Conservation (phyloP, 2,797 vertebrate species). For the Lacerta viridis region DNA sequence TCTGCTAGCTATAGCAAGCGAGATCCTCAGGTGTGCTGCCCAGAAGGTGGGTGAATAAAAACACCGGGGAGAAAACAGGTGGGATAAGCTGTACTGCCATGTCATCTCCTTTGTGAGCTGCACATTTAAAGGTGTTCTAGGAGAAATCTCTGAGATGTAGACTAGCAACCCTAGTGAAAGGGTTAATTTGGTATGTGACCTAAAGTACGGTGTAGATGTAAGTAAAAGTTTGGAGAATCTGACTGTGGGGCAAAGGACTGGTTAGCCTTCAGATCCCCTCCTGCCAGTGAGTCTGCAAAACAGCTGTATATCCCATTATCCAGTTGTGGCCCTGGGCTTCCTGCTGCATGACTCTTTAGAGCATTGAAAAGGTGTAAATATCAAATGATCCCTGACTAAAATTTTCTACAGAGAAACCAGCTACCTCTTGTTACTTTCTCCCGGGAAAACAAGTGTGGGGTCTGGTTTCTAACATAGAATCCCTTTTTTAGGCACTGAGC, state of each 20-base stretch:
- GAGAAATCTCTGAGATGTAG: background rate
- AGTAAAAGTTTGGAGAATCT: background rate
- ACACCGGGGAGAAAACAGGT: no score
- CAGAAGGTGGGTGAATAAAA: background rate
- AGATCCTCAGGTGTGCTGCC: background rate
- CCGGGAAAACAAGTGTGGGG: background rate
- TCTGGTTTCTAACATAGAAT: background rate
- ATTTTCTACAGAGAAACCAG: background rate
- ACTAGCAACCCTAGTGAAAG: background rate
- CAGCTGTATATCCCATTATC: background rate
- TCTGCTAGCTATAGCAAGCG: background rate
- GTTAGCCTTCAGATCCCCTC: background rate
- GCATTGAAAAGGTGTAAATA: background rate
- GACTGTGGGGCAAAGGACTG: background rate
- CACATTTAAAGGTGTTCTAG: background rate
- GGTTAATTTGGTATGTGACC: background rate
- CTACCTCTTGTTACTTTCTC: background rate
- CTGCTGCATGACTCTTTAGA: background rate
- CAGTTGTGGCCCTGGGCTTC: background rate
- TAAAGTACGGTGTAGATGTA: background rate
- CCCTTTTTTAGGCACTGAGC: background rate
- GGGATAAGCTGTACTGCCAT: background rate
- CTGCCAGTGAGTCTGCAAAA: background rate
- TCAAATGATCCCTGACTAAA: background rate
- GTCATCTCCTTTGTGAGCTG: background rate